These are phyloP conservation scores for Euwallacea fornicatus DNA, from an alignment of 1,140 invertebrate species.

Conservation along the genomic window DNA sequence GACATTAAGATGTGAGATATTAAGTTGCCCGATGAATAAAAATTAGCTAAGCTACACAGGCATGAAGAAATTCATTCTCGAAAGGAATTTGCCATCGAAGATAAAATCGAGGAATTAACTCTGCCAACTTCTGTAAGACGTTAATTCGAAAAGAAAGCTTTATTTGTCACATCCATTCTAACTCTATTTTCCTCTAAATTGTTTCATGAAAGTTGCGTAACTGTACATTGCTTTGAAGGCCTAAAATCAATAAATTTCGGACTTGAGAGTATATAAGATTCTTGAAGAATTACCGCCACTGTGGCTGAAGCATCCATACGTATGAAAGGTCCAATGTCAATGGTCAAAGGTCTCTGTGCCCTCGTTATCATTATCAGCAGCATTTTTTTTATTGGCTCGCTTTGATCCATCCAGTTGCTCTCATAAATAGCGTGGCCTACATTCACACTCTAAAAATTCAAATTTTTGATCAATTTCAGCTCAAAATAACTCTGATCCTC, in stretches of 20 bases:
- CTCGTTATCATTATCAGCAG: constrained; percentile 17
- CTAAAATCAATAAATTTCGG: not conserved
- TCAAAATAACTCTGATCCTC: not conserved
- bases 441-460: constrained; percentile 14
- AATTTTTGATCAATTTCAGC: not conserved
- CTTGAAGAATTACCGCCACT: not conserved
- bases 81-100: too few relatives aligned
- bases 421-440: constrained; percentile 13
- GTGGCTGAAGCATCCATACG: constrained; percentile 3
- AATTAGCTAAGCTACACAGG: too few relatives aligned
- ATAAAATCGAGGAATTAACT: too few relatives aligned
- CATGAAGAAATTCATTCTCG: too few relatives aligned
- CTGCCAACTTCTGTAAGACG: too few relatives aligned
- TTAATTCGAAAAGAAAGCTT: too few relatives aligned
- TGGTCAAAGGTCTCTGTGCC: constrained; percentile 9
- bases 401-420: constrained; percentile 19
- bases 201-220: constrained; percentile 14
- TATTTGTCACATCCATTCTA: too few relatives aligned
- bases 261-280: too few relatives aligned
- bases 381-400: constrained; percentile 7
- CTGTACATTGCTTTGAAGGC: constrained; percentile 4
- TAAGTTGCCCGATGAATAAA: not conserved
- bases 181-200: not conserved
- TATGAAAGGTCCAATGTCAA: constrained; percentile 18
- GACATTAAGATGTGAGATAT: not conserved